Percentiles rank a stretch among this genome's conserved stretches.
Evolutionary conservation across 2,888 invertebrate species (phyloP).

Genomic region (Sarcophaga carnaria): DNA sequence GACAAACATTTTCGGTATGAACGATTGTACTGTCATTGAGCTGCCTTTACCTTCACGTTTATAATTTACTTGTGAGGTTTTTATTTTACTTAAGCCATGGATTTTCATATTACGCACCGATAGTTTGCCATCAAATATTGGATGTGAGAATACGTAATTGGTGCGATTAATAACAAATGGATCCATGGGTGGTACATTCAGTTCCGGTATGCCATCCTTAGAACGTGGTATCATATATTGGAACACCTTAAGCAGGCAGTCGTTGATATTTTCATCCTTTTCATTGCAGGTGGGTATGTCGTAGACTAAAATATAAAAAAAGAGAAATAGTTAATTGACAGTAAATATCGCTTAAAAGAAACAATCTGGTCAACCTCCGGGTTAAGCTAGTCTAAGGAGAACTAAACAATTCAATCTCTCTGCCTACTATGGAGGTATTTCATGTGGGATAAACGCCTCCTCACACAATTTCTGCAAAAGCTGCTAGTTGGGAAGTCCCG

Average conservation of each 20-base stretch:
- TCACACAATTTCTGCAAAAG: no score
- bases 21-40: not conserved
- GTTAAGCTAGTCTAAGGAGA: no score
- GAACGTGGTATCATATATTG: conserved; percentile 81
- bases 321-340: no score
- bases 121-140: conserved; percentile 74
- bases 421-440: no score
- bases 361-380: no score
- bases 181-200: conserved; percentile 79
- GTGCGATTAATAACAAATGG: conserved; percentile 77
- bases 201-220: conserved; percentile 77
- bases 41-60: conserved; percentile 66
- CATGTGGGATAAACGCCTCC: no score
- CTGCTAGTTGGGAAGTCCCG: no score
- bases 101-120: conserved; percentile 83
- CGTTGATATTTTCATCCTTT: conserved; percentile 83
- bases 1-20: conserved; percentile 82
- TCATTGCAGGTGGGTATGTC: conserved; percentile 83
- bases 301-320: conserved; percentile 34
- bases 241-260: conserved; percentile 84
- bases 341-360: no score
- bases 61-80: conserved; percentile 83
- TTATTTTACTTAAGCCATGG: conserved; percentile 83
- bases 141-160: conserved; percentile 76
- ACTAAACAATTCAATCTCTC: no score